Evolutionary conservation across 2,888 invertebrate species (phyloP).

Genomic region (Acheta domesticus): DNA sequence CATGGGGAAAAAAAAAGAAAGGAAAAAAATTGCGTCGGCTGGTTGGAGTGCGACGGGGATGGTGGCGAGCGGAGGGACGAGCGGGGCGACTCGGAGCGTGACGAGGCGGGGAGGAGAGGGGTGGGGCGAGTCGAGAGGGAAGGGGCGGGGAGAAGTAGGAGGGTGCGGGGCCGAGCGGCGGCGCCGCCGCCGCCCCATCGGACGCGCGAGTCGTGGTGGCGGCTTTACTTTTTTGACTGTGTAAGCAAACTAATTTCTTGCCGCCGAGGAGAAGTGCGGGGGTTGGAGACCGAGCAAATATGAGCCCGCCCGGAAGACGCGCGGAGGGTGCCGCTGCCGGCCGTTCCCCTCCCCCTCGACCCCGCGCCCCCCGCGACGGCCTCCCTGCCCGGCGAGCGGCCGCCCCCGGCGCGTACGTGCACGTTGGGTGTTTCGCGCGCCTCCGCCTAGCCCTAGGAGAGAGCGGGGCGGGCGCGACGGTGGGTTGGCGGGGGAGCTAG

Average conservation of each 20-base stretch:
- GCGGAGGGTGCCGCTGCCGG: not conserved
- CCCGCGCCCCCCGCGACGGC: not conserved
- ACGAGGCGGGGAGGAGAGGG: not conserved
- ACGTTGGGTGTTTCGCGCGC: not conserved
- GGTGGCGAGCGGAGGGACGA: not conserved
- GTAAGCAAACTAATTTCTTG: slow-evolving; percentile 18
- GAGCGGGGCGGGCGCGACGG: not conserved
- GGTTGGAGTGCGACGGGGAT: not conserved
- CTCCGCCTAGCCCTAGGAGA: not conserved
- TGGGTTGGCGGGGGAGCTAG: not conserved
- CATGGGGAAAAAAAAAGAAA: not conserved
- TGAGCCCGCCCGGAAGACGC: not conserved
- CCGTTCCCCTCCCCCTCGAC: not conserved
- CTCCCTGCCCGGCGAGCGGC: not conserved
- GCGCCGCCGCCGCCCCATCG: not conserved
- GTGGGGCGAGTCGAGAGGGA: not conserved
- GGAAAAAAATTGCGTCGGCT: not conserved
- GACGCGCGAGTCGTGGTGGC: not conserved
- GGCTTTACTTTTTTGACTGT: slow-evolving; percentile 1
- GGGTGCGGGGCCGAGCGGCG: not conserved
- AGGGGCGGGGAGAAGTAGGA: not conserved
- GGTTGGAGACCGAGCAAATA: slow-evolving; percentile 18
- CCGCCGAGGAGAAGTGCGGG: not conserved
- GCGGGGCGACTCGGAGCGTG: not conserved
- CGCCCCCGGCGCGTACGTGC: not conserved